Conservation (phyloP, 2,113 vertebrate species). For the Aramus guarauna region DNA sequence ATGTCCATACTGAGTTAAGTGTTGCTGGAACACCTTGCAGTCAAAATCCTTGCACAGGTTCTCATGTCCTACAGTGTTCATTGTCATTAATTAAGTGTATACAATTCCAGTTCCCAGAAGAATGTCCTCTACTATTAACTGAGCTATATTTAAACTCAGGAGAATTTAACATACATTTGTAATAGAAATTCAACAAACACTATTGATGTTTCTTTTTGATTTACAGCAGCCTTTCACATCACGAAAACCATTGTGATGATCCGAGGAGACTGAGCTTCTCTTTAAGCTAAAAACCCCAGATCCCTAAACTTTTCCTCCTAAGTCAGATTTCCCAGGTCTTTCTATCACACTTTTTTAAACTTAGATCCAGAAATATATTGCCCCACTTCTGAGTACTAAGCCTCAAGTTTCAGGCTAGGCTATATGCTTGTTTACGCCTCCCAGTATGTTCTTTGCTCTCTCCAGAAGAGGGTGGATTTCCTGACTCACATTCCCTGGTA, state of each 20-base stretch:
- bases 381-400: not conserved
- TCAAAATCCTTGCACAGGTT: not conserved
- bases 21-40: slow-evolving; percentile 8
- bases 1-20: not conserved
- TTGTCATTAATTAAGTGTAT: slow-evolving; percentile 33
- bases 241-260: not conserved
- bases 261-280: not conserved
- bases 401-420: not conserved
- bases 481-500: slow-evolving; percentile 21
- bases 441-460: not conserved
- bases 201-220: not conserved
- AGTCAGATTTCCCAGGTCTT: not conserved
- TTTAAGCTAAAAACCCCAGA: not conserved
- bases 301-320: not conserved
- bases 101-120: not conserved
- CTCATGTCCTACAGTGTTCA: not conserved
- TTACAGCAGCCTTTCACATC: not conserved
- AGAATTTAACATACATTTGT: slow-evolving; percentile 15
- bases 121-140: not conserved
- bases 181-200: not conserved
- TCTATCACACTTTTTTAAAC: not conserved
- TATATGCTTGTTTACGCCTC: not conserved
- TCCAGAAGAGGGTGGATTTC: slow-evolving; percentile 22
- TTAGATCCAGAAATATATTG: not conserved
- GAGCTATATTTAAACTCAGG: slow-evolving; percentile 3